These are phyloP conservation scores for Plectropomus leopardus DNA, from an alignment of 2,113 vertebrate species.

Conservation along the genomic window DNA sequence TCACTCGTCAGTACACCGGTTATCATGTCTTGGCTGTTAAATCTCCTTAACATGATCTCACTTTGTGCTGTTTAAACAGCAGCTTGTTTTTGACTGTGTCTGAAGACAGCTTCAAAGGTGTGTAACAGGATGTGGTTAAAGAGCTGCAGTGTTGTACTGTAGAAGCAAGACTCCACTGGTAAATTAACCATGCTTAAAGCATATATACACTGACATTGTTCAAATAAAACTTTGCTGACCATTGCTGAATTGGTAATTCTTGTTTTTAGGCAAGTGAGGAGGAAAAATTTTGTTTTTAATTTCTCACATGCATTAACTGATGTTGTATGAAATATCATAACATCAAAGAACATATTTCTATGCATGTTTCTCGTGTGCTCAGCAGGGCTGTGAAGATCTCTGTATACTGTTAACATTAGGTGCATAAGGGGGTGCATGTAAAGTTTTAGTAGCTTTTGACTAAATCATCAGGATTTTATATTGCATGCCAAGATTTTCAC, in stretches of 20 bases:
- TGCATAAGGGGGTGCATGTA: neutral
- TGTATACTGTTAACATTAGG: neutral
- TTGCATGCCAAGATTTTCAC: neutral
- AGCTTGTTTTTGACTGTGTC: constrained; percentile 29
- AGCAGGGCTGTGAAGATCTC: neutral
- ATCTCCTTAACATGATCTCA: neutral
- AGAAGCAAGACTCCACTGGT: constrained; percentile 27
- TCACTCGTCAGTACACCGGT: neutral
- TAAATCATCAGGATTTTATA: neutral
- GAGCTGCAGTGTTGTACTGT: constrained; percentile 31
- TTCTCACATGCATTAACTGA: neutral
- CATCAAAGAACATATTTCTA: neutral
- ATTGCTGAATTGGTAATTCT: neutral
- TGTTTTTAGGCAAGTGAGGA: constrained; percentile 3
- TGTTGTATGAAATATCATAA: neutral
- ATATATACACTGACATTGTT: neutral
- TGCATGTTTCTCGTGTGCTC: neutral
- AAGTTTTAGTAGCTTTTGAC: neutral
- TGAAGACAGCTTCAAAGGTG: constrained; percentile 39
- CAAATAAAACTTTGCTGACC: neutral
- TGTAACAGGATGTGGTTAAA: constrained; percentile 73
- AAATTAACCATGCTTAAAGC: neutral
- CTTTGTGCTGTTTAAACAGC: neutral
- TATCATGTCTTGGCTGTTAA: neutral
- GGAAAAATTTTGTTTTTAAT: neutral